phyloP scores from a whole-genome alignment of 2,888 invertebrate genomes.

The Oxyscelio sp. region DNA sequence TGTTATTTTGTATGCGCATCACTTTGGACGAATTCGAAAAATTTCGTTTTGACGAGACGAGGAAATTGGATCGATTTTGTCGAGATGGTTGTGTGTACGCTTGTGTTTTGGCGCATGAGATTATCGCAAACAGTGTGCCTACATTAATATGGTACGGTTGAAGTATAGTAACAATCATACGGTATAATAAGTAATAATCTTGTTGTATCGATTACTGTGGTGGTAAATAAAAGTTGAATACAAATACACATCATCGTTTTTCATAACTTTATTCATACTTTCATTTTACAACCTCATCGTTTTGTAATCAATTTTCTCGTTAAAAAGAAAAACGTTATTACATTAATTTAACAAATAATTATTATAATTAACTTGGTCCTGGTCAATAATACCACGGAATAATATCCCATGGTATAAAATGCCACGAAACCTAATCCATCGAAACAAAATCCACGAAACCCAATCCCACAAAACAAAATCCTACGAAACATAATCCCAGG shows the following conservation, averaged over 20 bases:
- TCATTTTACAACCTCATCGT: not conserved
- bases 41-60: slow-evolving; percentile 9
- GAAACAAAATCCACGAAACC: no score
- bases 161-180: slow-evolving; percentile 40
- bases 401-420: no score
- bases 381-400: no score
- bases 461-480: no score
- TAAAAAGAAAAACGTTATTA: no score
- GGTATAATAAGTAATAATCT: slow-evolving; percentile 46
- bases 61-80: slow-evolving; percentile 43
- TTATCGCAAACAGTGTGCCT: slow-evolving; percentile 20
- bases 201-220: slow-evolving; percentile 35
- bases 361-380: no score
- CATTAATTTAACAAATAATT: no score
- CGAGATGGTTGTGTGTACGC: slow-evolving; percentile 9
- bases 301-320: no score
- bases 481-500: no score
- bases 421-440: no score
- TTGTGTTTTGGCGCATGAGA: slow-evolving; percentile 28
- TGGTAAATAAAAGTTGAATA: slow-evolving; percentile 18
- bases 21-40: slow-evolving; percentile 31
- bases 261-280: slow-evolving; percentile 23
- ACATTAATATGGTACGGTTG: slow-evolving; percentile 25
- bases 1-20: slow-evolving; percentile 1
- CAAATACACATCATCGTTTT: not conserved